A percentile compares a stretch with the other conserved stretches of the same genome.
Conservation (phyloP, 2,888 invertebrate genomes). For the Nemapogon koenigi region DNA sequence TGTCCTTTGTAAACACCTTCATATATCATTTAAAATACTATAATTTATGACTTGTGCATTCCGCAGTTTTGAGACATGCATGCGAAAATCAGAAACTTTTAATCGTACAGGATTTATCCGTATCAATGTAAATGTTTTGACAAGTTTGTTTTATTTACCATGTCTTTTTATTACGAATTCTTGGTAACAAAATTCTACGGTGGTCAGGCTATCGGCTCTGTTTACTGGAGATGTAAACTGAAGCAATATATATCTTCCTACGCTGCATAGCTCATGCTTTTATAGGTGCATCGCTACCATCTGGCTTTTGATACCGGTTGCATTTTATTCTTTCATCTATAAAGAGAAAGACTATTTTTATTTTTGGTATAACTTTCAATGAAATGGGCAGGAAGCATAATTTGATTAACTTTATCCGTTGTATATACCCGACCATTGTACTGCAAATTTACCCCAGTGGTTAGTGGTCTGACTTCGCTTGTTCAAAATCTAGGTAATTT, state of each 20-base stretch:
- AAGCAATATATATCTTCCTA: not conserved
- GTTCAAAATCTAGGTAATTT: no score
- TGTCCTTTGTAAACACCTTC: no score
- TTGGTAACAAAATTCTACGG: slow-evolving; percentile 4
- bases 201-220: slow-evolving; percentile 6
- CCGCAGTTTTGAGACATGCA: no score
- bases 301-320: slow-evolving; percentile 6
- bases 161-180: slow-evolving; percentile 1
- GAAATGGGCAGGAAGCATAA: slow-evolving; percentile 2
- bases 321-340: slow-evolving; percentile 7
- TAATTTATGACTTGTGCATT: no score
- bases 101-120: no score
- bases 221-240: slow-evolving; percentile 7
- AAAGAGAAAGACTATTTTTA: slow-evolving; percentile 6
- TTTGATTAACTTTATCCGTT: not conserved
- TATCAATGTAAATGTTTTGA: slow-evolving; percentile 7
- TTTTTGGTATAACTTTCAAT: slow-evolving; percentile 5
- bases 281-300: slow-evolving; percentile 7
- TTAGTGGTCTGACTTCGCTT: no score
- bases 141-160: slow-evolving; percentile 4
- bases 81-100: no score
- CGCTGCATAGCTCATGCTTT: slow-evolving; percentile 6
- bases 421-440: no score
- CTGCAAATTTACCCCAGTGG: no score
- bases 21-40: no score